Evolutionary conservation across 2,113 vertebrate species (phyloP), one percentile per base, ranked within the genome.

Genomic region (Hystrix brachyura): DNA sequence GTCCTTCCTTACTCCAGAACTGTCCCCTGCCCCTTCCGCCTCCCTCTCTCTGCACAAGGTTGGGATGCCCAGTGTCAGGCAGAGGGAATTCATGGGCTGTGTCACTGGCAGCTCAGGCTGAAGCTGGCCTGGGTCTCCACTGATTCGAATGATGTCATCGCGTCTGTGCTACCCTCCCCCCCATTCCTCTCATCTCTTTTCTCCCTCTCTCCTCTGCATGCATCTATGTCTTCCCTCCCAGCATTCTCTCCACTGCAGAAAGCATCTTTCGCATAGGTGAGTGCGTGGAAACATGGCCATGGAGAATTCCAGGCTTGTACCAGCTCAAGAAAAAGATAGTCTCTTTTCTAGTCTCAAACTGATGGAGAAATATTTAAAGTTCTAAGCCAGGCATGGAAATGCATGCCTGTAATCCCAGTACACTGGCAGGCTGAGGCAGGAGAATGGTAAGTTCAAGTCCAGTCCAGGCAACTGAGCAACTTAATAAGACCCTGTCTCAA

Each of bases 51-150:
- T 57, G 38, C 69, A 32, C 82, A 38, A 92, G 32, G 65, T 55
- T 80, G 64, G 51, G 21, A 65, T 83, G 64, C 13, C 53, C 71
- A 71, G 86, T 38, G 84, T 69, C 55, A 90, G 46, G 51, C 88
- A 94, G 72, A 95, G 88, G 55, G 46, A 69, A 97, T 97, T 83
- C 94, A 97, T 90, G 53, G 38, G 32, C 83, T 65, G 57, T 29
- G 38, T 96, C 78, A 43, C 46, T 90, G 67, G 93, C 55, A 91
- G 87, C 69, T 72, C 65, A 64, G 79, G 87, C 57, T 94, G 53
- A 97, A 90, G 67, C 82, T 72, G 85, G 90, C 48, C 80, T 38
- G 78, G 85, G 53, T 86, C 55, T 93, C 87, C 46, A 62, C 7
- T 48, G 81, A 94, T 80, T 86, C 55, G 60, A 59, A 29, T 95